Conservation (phyloP, 23 tunicate genomes). For the Phallusia fumigata region DNA sequence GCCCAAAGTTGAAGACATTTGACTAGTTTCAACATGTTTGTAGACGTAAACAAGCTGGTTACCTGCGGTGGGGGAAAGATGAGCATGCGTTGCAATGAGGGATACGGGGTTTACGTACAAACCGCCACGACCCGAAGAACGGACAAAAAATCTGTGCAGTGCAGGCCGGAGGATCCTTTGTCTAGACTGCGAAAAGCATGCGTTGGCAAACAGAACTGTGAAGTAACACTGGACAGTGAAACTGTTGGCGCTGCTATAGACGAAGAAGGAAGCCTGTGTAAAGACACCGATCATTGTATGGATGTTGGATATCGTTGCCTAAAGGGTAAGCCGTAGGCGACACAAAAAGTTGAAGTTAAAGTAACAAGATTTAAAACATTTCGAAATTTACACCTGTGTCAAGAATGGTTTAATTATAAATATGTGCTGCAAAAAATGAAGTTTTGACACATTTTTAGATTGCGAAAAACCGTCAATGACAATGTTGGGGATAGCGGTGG, state of each 20-base stretch:
- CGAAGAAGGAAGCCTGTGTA: slow-evolving; percentile 11
- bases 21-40: no score
- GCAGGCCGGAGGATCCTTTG: slow-evolving; percentile 1
- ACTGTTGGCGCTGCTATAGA: slow-evolving; percentile 19
- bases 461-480: slow-evolving; percentile 27
- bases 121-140: slow-evolving; percentile 14
- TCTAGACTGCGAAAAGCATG: background rate
- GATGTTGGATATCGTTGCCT: slow-evolving; percentile 17
- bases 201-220: slow-evolving; percentile 23
- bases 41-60: background rate
- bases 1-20: no score
- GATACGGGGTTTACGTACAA: slow-evolving; percentile 15
- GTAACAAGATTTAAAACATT: no score
- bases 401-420: no score
- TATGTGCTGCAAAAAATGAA: no score
- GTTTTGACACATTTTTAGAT: slow-evolving; percentile 19
- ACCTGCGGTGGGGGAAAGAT: slow-evolving; percentile 27
- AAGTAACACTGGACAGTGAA: slow-evolving; percentile 1
- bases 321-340: slow-evolving; percentile 3
- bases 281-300: slow-evolving; percentile 16
- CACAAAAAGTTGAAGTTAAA: no score
- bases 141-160: background rate
- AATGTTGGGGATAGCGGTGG: slow-evolving; percentile 11
- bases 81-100: slow-evolving; percentile 12
- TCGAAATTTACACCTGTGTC: no score